Evolutionary conservation across 2,888 invertebrate species (phyloP), one percentile per base, ranked within the genome.

Genomic region (Latrodectus elegans): DNA sequence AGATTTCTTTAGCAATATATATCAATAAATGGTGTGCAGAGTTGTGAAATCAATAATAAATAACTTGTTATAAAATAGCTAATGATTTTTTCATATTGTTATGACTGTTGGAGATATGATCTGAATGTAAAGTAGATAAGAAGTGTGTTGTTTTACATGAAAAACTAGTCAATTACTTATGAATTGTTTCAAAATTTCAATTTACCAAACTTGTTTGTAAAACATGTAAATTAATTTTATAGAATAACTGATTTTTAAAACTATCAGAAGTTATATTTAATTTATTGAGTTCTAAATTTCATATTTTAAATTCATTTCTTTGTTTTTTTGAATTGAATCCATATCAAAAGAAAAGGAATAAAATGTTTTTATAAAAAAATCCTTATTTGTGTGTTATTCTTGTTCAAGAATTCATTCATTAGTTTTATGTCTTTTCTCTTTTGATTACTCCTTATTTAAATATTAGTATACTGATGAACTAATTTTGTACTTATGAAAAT

Each of bases 271-370:
- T 60, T n/a, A 15, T 60, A n/a, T 60, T 60, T 15, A 60, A 12
- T 60, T 60, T 60, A 15, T 60, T 60, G 12, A 12, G 14, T n/a
- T 60, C 60, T 60, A 60, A 60, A 60, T 60, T 60, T 60, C 12
- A 11, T 15, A 60, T 60, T 60, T 60, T 15, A 60, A 15, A 60
- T 60, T 60, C 12, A 11, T 60, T 60, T 6, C 60, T 60, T 12
- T 60, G n/a, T 60, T 60, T 60, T n/a, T 60, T 60, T 60, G 60
- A 60, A 12, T 60, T 60, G 60, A 60, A 60, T 60, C 60, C 60
- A 60, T 60, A 60, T 60, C 60, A 60, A 60, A n/a, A 60, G n/a
- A 60, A 60, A 38, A 38, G 38, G 38, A 60, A 15, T 60, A 60
- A 60, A 60, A 60, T 60, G 60, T 12, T 60, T 60, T 60, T 60